A percentile compares a stretch with the other conserved stretches of the same genome.
phyloP scores from a whole-genome alignment of 2,888 invertebrate genomes.

The Dasysyrphus tricinctus region DNA sequence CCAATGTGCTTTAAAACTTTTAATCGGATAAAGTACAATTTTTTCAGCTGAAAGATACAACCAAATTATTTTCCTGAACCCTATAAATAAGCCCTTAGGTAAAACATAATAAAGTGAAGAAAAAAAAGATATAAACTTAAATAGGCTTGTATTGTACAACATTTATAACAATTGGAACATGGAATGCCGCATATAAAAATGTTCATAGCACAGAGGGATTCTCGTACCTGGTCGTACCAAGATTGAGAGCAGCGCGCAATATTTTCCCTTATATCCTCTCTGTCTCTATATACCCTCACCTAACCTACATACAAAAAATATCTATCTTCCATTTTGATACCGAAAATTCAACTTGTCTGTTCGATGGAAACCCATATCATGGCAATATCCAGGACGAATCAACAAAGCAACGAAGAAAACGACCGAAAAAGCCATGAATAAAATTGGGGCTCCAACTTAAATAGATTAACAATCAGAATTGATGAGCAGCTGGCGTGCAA shows the following conservation, averaged over 20 bases:
- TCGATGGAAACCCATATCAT: constrained; percentile 46
- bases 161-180: constrained; percentile 61
- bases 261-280: background rate
- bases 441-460: constrained; percentile 69
- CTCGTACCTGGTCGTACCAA: constrained; percentile 66
- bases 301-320: background rate
- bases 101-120: background rate
- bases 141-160: constrained; percentile 34
- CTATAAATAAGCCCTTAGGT: background rate
- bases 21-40: too few relatives aligned
- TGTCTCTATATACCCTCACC: background rate
- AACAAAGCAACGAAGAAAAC: constrained; percentile 30
- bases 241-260: constrained; percentile 34
- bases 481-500: constrained; percentile 76
- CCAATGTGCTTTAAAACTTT: too few relatives aligned
- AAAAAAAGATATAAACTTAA: constrained; percentile 17
- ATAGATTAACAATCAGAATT: constrained; percentile 76
- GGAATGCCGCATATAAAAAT: constrained; percentile 55
- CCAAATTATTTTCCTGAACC: background rate
- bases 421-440: constrained; percentile 48
- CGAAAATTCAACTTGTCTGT: constrained; percentile 50
- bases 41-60: too few relatives aligned
- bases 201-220: constrained; percentile 69
- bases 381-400: constrained; percentile 57
- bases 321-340: constrained; percentile 45